These are phyloP conservation scores for Oryzias curvinotus DNA, from an alignment of 2,113 vertebrate genomes.

Conservation along the genomic window DNA sequence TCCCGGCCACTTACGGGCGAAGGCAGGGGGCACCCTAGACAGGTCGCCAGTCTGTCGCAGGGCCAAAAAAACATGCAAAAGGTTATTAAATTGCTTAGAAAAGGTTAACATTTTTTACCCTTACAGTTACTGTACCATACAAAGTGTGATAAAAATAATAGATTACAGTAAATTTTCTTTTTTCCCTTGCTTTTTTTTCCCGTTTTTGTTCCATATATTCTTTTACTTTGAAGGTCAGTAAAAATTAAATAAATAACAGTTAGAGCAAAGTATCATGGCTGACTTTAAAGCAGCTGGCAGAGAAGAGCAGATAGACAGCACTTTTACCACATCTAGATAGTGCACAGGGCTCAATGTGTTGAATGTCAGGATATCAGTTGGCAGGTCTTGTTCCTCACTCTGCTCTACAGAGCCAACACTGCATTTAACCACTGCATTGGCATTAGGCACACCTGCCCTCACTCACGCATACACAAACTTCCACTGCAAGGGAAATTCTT, in stretches of 20 bases:
- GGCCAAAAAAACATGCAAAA: no score
- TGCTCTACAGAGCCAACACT: constrained; percentile 52
- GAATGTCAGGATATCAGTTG: constrained; percentile 61
- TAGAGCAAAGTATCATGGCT: constrained; percentile 24
- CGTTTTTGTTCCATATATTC: background rate
- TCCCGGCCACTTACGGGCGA: no score
- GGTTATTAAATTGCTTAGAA: no score
- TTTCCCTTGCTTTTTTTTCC: background rate
- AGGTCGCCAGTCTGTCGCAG: no score
- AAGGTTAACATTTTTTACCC: no score
- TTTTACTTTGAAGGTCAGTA: constrained; percentile 47
- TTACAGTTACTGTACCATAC: no score
- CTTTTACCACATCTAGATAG: constrained; percentile 49
- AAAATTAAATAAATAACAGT: constrained; percentile 23
- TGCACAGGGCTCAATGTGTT: constrained; percentile 30
- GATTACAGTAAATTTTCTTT: background rate
- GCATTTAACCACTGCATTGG: constrained; percentile 52
- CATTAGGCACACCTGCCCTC: constrained; percentile 34
- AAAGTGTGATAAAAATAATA: no score
- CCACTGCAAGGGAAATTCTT: background rate
- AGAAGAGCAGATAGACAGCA: constrained; percentile 48
- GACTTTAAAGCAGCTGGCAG: constrained; percentile 45
- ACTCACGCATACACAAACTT: constrained; percentile 4
- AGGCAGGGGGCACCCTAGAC: no score
- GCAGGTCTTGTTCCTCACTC: constrained; percentile 47